Evolutionary conservation across 53 echinoderm and acorn worm species (phyloP).

Genomic region (Arbacia lixula): DNA sequence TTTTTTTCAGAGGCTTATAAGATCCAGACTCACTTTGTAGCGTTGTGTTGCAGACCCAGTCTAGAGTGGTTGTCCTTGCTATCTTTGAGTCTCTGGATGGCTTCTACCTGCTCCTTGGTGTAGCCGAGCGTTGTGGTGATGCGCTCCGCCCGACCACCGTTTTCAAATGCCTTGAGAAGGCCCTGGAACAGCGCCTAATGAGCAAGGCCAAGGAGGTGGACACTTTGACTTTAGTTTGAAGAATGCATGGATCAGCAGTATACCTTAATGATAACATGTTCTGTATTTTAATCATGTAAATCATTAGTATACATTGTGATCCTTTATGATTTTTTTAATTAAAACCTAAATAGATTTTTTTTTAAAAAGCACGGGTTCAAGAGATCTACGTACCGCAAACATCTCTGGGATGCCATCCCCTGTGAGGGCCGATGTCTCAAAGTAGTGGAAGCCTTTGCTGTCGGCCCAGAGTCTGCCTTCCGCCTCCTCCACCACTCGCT

Average conservation of each 20-base stretch:
- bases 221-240: too few species aligned
- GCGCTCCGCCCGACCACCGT: slow-evolving; percentile 86
- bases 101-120: slow-evolving; percentile 93
- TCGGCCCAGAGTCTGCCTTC: slow-evolving; percentile 96
- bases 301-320: too few species aligned
- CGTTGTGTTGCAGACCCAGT: slow-evolving; percentile 77
- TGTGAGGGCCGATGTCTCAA: slow-evolving; percentile 92
- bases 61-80: slow-evolving; percentile 78
- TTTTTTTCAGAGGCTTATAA: too few species aligned
- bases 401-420: slow-evolving; percentile 87
- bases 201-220: too few species aligned
- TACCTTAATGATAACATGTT: too few species aligned
- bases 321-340: too few species aligned
- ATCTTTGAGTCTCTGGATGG: slow-evolving; percentile 80
- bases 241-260: too few species aligned
- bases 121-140: slow-evolving; percentile 91
- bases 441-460: slow-evolving; percentile 88
- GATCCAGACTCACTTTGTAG: slow-evolving; percentile 84
- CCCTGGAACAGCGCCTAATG: slow-evolving; percentile 77
- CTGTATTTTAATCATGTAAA: too few species aligned
- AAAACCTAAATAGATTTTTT: too few species aligned
- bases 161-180: slow-evolving; percentile 91
- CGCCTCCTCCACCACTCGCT: slow-evolving; percentile 79
- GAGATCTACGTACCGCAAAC: slow-evolving; percentile 77
- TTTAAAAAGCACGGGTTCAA: too few species aligned